Conservation (phyloP, 2,888 invertebrate genomes). For the Dasysyrphus tricinctus region DNA sequence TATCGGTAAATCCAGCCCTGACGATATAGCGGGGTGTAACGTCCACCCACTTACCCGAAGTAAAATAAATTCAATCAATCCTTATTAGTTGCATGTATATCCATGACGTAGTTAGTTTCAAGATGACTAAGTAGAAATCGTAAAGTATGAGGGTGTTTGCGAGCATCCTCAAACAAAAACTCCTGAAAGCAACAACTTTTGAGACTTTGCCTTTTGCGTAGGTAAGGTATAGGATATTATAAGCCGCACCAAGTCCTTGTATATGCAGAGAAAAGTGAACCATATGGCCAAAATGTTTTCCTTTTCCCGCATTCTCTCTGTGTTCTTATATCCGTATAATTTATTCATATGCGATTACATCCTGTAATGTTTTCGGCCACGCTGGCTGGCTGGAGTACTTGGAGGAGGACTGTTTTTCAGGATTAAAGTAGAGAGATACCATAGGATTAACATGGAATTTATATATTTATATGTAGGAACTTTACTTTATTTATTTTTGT, state of each 20-base stretch:
- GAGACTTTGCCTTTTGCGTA: neutral
- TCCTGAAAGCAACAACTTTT: conserved; percentile 58
- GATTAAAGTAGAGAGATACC: conserved; percentile 64
- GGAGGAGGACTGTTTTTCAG: conserved; percentile 50
- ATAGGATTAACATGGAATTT: conserved; percentile 6
- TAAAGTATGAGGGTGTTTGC: conserved; percentile 52
- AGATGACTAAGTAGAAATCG: conserved; percentile 55
- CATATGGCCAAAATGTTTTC: conserved; percentile 72
- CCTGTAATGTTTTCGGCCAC: conserved; percentile 79
- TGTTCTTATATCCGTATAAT: conserved; percentile 78
- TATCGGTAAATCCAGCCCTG: neutral
- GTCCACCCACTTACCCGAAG: neutral
- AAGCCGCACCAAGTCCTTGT: neutral
- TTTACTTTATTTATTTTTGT: conserved; percentile 7
- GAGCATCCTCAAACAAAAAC: neutral
- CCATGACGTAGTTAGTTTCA: conserved; percentile 58
- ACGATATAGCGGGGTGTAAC: neutral
- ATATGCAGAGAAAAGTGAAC: conserved; percentile 57
- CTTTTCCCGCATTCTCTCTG: conserved; percentile 48
- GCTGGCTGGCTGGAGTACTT: conserved; percentile 15
- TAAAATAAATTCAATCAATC: conserved; percentile 70
- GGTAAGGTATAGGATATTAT: neutral
- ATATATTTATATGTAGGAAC: neutral
- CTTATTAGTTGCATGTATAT: conserved; percentile 71
- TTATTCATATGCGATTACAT: conserved; percentile 84